Percentiles rank a stretch among this genome's conserved stretches.
Evolutionary conservation across 2,797 vertebrate genomes (phyloP).

Genomic region (Sciurus vulgaris): DNA sequence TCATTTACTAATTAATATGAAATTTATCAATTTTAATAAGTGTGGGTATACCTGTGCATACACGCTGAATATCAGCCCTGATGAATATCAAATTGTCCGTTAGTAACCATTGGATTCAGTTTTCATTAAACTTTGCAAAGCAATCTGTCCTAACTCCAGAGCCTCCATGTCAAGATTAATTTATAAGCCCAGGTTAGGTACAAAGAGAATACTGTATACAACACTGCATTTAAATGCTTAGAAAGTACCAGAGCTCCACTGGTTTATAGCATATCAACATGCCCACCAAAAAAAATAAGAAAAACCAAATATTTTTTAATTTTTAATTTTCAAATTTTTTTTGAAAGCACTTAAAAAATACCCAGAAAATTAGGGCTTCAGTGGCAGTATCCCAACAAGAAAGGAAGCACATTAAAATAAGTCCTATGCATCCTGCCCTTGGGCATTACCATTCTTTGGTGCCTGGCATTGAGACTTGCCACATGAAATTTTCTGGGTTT

Average conservation of each 20-base stretch:
- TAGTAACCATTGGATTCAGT: background rate
- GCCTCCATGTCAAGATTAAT: background rate
- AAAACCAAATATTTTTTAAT: background rate
- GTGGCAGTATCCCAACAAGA: background rate
- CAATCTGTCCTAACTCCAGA: background rate
- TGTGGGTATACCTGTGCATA: background rate
- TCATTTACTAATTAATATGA: background rate
- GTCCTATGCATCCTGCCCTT: background rate
- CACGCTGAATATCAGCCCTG: background rate
- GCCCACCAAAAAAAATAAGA: background rate
- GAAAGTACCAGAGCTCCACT: background rate
- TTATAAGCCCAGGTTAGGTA: background rate
- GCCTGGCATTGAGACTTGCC: background rate
- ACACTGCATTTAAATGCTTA: background rate
- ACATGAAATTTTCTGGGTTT: background rate
- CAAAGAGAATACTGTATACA: background rate
- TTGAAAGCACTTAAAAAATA: background rate
- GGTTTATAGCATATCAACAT: background rate
- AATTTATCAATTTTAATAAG: background rate
- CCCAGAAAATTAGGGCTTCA: background rate
- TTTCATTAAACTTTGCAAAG: conserved; percentile 18
- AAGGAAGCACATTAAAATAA: background rate
- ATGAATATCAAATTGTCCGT: background rate
- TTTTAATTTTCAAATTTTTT: background rate
- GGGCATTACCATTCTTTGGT: background rate